Conservation (phyloP, 2,113 vertebrate species). For the Oceanites oceanicus region DNA sequence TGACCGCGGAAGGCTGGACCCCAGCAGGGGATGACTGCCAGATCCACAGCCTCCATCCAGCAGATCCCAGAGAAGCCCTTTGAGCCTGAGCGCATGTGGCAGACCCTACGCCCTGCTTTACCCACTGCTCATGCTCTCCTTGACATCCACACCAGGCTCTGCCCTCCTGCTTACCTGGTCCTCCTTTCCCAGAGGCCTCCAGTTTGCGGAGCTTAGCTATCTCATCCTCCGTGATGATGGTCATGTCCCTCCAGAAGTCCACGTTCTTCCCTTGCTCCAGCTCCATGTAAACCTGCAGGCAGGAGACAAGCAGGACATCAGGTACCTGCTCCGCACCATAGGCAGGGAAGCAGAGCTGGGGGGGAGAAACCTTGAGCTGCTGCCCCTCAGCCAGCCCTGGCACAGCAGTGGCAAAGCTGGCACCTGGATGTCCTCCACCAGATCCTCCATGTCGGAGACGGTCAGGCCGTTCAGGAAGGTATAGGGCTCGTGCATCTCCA, state of each 20-base stretch:
- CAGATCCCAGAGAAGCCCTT: neutral
- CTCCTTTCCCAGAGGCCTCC: constrained; percentile 92
- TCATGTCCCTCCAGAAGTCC: constrained; percentile 99
- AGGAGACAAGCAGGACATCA: neutral
- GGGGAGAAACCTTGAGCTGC: neutral
- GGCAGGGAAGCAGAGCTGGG: neutral
- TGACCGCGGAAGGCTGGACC: rapidly evolving
- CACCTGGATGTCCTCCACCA: constrained; percentile 97
- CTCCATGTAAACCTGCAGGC: constrained; percentile 93
- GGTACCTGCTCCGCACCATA: rapidly evolving
- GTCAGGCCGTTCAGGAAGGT: constrained; percentile 94
- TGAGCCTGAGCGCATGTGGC: rapidly evolving
- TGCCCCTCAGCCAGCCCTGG: neutral
- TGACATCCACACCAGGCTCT: neutral
- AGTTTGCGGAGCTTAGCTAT: constrained; percentile 94
- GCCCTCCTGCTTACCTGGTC: constrained; percentile 79
- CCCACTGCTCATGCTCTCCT: rapidly evolving
- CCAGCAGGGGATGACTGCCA: neutral
- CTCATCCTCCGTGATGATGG: constrained; percentile 95
- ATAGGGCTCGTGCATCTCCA: constrained; percentile 98
- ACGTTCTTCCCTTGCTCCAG: constrained; percentile 96
- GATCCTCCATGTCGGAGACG: constrained; percentile 94
- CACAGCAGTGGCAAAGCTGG: neutral
- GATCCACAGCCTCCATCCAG: neutral
- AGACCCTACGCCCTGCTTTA: rapidly evolving